A percentile compares a stretch with the other conserved stretches of the same genome.
phyloP scores from a whole-genome alignment of 2,797 vertebrate genomes.

The Hippocampus kuda region DNA sequence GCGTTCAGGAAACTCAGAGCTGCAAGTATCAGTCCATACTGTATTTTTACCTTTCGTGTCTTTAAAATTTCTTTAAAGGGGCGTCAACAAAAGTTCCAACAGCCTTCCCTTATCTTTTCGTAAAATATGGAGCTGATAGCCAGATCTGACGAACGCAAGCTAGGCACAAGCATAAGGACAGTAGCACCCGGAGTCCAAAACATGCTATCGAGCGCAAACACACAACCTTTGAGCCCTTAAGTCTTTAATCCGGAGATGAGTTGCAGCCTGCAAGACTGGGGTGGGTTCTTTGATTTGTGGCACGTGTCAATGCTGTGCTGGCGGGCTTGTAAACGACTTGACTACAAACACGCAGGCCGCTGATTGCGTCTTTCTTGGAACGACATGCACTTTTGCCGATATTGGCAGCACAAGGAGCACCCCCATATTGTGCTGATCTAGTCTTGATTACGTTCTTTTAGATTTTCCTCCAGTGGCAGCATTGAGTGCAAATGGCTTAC shows the following conservation, averaged over 20 bases:
- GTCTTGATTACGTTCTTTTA: constrained; percentile 29
- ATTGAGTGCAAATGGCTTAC: neutral
- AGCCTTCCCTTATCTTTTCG: neutral
- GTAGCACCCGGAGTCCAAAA: neutral
- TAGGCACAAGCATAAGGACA: neutral
- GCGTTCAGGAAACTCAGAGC: too few species aligned
- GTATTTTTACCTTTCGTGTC: too few species aligned
- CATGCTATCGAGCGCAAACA: constrained; percentile 15
- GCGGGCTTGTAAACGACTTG: neutral
- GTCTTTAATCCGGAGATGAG: constrained; percentile 31
- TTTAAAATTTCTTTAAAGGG: too few species aligned
- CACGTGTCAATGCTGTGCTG: constrained; percentile 20
- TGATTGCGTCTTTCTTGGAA: constrained; percentile 31
- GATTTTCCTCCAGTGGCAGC: constrained; percentile 12
- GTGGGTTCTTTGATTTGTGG: constrained; percentile 15
- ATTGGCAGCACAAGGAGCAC: constrained; percentile 8
- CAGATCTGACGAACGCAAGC: constrained; percentile 10
- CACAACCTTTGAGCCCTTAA: constrained; percentile 21
- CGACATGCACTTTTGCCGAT: neutral
- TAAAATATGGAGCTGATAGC: constrained; percentile 8
- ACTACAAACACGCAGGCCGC: constrained; percentile 22
- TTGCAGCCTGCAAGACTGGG: constrained; percentile 13
- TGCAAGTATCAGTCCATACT: too few species aligned
- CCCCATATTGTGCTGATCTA: constrained; percentile 24
- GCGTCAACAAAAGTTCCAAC: constrained; percentile 7